Conservation (phyloP, 2,113 vertebrate genomes). For the Spilogale gracilis region DNA sequence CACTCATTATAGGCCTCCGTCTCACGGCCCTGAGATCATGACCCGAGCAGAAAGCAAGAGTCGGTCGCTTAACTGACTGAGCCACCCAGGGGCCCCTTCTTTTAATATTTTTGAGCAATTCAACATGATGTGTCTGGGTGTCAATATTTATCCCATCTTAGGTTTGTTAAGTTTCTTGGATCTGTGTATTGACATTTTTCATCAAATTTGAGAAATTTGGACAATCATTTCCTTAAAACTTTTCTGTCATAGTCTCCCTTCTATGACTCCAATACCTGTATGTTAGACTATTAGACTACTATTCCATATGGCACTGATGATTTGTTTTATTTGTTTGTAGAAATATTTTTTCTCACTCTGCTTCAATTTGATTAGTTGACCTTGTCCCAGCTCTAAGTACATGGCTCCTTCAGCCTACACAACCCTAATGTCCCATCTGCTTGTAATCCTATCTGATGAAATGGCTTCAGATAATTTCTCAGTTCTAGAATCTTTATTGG, state of each 20-base stretch:
- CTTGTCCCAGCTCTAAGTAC: not conserved
- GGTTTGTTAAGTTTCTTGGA: not conserved
- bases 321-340: constrained; percentile 10
- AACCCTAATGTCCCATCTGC: not conserved
- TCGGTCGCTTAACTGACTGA: not conserved
- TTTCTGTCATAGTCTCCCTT: not conserved
- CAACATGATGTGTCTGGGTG: not conserved
- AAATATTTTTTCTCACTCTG: not conserved
- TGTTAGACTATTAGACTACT: not conserved
- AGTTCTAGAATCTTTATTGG: not conserved
- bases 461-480: not conserved
- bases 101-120: not conserved
- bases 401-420: not conserved
- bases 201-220: constrained; percentile 9
- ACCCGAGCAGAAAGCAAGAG: not conserved
- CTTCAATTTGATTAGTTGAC: not conserved
- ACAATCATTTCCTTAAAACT: not conserved
- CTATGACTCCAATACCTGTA: not conserved
- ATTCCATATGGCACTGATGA: not conserved
- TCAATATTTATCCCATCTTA: not conserved
- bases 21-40: not conserved
- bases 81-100: not conserved
- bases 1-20: too few species aligned
- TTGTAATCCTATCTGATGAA: not conserved
- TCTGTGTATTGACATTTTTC: not conserved